Evolutionary conservation across 2,113 vertebrate genomes (phyloP).

Genomic region (Aramus guarauna): DNA sequence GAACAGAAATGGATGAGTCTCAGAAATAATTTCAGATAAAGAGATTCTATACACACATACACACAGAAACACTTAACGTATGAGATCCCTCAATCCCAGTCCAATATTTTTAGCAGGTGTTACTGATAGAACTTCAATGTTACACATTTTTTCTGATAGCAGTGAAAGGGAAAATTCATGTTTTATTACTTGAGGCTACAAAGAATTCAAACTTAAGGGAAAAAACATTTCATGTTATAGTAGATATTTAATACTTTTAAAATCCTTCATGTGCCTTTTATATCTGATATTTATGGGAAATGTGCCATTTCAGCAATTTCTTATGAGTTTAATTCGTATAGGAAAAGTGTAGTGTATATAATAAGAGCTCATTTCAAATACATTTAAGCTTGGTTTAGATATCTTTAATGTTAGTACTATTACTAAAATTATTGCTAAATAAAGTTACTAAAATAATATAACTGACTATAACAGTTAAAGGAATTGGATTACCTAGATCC

Average conservation of each 20-base stretch:
- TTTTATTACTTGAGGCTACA: constrained; percentile 42
- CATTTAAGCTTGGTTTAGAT: neutral
- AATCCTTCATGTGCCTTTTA: neutral
- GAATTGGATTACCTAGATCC: neutral
- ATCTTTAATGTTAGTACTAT: neutral
- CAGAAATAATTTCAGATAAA: constrained; percentile 31
- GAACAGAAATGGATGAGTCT: neutral
- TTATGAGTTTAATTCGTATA: neutral
- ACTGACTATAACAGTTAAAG: neutral
- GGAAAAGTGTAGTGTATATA: neutral
- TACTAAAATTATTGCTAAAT: neutral
- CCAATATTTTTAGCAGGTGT: constrained; percentile 60
- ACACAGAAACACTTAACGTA: neutral
- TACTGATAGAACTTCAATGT: constrained; percentile 29
- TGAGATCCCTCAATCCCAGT: constrained; percentile 57
- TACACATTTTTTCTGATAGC: constrained; percentile 7
- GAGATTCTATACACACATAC: neutral
- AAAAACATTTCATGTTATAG: neutral
- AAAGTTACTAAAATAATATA: neutral
- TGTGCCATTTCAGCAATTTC: neutral
- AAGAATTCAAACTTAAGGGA: constrained; percentile 27
- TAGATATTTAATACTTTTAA: constrained; percentile 27
- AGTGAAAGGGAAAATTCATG: constrained; percentile 20
- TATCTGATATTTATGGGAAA: neutral
- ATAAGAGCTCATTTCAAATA: neutral